phyloP scores from a whole-genome alignment of 2,113 vertebrate species.

The Thalassarche chlororhynchos region DNA sequence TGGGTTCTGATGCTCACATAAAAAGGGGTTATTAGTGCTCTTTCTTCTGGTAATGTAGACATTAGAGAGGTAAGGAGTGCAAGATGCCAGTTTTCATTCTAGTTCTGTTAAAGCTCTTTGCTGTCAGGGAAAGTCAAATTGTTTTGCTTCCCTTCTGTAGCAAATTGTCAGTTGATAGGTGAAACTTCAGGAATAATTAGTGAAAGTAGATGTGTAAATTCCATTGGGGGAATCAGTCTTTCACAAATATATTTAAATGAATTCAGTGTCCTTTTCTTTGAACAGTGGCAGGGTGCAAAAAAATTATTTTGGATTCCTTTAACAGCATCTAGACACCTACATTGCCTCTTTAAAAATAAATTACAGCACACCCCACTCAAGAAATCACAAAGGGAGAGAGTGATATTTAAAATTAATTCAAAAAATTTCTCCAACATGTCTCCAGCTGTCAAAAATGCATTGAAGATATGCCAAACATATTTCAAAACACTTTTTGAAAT shows the following conservation, averaged over 20 bases:
- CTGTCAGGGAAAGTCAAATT: constrained; percentile 62
- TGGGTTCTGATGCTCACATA: not conserved
- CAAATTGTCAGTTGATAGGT: constrained; percentile 71
- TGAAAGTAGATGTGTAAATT: constrained; percentile 48
- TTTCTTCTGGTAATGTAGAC: constrained; percentile 25
- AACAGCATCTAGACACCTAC: constrained; percentile 47
- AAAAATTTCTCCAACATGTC: constrained; percentile 48
- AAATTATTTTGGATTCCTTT: constrained; percentile 63
- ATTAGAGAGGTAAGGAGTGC: not conserved
- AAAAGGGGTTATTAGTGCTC: constrained; percentile 8
- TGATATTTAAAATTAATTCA: constrained; percentile 64
- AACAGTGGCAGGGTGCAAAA: constrained; percentile 54
- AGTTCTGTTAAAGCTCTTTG: constrained; percentile 54
- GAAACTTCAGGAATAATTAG: constrained; percentile 79
- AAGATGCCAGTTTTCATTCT: constrained; percentile 48
- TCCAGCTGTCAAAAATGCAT: constrained; percentile 62
- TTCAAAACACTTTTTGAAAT: constrained; percentile 69
- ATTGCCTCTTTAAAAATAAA: constrained; percentile 78
- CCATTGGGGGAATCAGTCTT: constrained; percentile 64
- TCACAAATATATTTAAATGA: constrained; percentile 77
- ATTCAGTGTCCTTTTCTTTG: constrained; percentile 74
- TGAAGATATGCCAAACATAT: constrained; percentile 69
- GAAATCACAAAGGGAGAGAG: constrained; percentile 66
- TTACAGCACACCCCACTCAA: constrained; percentile 51
- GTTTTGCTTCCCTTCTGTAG: constrained; percentile 60